Conservation (phyloP, 1,140 invertebrate species). For the Pentalonia nigronervosa region DNA sequence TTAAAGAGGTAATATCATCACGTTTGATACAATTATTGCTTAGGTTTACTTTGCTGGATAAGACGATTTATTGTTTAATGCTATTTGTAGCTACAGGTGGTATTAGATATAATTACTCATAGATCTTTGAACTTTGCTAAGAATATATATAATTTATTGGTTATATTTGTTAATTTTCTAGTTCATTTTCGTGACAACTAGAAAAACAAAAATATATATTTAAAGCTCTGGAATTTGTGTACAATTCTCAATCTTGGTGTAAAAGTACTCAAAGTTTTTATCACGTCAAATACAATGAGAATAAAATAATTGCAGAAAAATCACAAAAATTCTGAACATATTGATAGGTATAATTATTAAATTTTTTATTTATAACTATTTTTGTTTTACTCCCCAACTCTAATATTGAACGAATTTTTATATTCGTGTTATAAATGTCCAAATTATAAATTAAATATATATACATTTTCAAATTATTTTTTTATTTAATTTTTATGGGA, state of each 20-base stretch:
- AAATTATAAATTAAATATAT: not conserved
- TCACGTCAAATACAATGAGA: not conserved
- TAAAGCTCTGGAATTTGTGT: not conserved
- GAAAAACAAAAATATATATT: not conserved
- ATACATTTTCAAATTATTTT: not conserved
- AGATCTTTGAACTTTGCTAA: not conserved
- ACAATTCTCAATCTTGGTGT: not conserved
- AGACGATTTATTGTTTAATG: not conserved
- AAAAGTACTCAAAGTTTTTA: not conserved
- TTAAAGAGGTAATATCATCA: constrained; percentile 13
- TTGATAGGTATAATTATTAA: not conserved
- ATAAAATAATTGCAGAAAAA: not conserved
- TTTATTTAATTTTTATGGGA: not conserved
- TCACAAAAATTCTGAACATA: not conserved
- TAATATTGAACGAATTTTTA: not conserved
- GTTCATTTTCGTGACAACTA: not conserved
- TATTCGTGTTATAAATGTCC: not conserved
- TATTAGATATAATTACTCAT: not conserved
- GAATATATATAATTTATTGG: not conserved
- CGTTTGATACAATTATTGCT: not conserved
- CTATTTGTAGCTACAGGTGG: not conserved
- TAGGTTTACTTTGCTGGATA: not conserved
- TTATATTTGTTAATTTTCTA: not conserved
- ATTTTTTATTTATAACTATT: not conserved
- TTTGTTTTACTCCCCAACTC: not conserved